Evolutionary conservation across 1,140 invertebrate genomes (phyloP).

Genomic region (Neodiprion fabricii): DNA sequence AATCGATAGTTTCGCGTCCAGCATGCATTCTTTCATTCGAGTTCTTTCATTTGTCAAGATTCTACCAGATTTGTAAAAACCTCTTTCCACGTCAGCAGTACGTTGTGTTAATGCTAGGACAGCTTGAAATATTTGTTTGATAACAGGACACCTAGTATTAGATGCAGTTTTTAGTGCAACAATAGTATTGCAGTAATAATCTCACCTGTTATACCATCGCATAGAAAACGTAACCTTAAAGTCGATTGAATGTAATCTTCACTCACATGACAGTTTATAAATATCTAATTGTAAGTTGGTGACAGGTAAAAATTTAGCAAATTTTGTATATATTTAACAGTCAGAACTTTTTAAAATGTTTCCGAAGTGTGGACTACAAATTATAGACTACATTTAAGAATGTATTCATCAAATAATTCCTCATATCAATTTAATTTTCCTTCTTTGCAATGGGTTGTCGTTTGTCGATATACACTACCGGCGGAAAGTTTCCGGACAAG

Average conservation of each 20-base stretch:
- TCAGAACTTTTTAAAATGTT: background rate
- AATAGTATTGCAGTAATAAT: constrained; percentile 23
- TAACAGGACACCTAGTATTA: constrained; percentile 21
- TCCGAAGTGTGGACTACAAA: background rate
- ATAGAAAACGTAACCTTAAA: background rate
- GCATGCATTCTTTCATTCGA: constrained; percentile 23
- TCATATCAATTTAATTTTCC: background rate
- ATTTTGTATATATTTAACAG: background rate
- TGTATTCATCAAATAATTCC: background rate
- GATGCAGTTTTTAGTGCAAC: constrained; percentile 20
- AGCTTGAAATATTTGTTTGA: constrained; percentile 19
- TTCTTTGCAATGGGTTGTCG: background rate
- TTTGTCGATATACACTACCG: background rate
- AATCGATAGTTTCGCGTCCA: constrained; percentile 24
- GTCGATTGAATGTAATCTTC: constrained; percentile 24
- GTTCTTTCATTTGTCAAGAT: constrained; percentile 23
- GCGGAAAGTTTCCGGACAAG: too few relatives aligned
- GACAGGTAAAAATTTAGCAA: constrained; percentile 21
- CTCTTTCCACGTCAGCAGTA: constrained; percentile 23
- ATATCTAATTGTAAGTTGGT: constrained; percentile 11
- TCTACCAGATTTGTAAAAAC: constrained; percentile 24
- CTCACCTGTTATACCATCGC: constrained; percentile 7
- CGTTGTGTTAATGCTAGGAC: constrained; percentile 23
- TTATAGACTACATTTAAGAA: background rate
- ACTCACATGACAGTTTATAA: constrained; percentile 18